A percentile compares a stretch with the other conserved stretches of the same genome.
These are phyloP conservation scores for Deilephila elpenor DNA, from an alignment of 2,888 invertebrate genomes.

Conservation along the genomic window DNA sequence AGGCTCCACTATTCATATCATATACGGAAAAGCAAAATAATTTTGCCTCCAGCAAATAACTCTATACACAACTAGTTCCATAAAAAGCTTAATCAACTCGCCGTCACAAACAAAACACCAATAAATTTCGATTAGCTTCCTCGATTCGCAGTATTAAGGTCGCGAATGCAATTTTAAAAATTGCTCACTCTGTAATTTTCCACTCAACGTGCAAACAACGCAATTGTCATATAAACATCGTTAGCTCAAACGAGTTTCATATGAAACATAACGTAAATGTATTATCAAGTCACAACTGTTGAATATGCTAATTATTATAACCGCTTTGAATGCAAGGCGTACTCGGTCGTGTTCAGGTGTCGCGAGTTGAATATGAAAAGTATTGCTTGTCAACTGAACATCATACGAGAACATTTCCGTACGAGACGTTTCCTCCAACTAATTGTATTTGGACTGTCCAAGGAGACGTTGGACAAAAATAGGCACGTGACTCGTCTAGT, in stretches of 20 bases:
- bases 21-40: too few species aligned
- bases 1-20: too few species aligned
- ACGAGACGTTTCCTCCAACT: background rate
- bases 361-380: conserved; percentile 14
- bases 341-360: conserved; percentile 11
- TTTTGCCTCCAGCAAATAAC: too few species aligned
- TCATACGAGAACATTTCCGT: background rate
- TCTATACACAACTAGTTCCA: background rate
- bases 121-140: background rate
- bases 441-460: background rate
- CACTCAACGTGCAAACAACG: conserved; percentile 18
- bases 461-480: background rate
- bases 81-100: too few species aligned
- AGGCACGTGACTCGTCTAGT: background rate
- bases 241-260: conserved; percentile 16
- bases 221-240: conserved; percentile 15
- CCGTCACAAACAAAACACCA: background rate
- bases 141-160: background rate
- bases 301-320: conserved; percentile 20
- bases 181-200: conserved; percentile 3
- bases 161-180: background rate
- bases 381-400: background rate
- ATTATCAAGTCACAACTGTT: background rate
- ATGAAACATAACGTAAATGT: conserved; percentile 22
- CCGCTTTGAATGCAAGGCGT: conserved; percentile 18